Base-by-base conservation (phyloP, 30 jellyfish, hydroid and myxozoan genomes). In the Aurelia coerulea region DNA sequence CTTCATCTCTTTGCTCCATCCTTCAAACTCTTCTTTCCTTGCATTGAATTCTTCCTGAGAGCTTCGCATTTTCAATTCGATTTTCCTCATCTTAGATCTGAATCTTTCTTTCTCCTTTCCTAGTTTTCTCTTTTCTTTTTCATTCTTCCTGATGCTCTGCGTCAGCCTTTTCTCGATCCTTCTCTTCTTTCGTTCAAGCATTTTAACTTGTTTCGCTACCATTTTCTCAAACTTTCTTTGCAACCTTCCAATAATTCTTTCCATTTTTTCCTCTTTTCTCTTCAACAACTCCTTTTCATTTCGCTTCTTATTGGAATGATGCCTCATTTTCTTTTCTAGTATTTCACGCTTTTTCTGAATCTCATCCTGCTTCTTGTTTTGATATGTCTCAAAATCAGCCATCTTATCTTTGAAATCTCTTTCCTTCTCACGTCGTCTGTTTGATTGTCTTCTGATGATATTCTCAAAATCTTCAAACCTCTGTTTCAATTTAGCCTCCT, bases 271-370 rank as follows among this genome's bases (percentile, higher is more conserved):
- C 62, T 70, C 84, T 54, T 46, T 73, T 3, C 37, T 51, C 79
- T 70, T 78, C 78, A 64, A 19, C 53, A 33, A 6, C 5, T 42
- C 50, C 52, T 49, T 68, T 33, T 69, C 73, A 3, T 67, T 39
- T 60, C 89, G 33, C 14, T 68, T 65, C 59, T 72, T 88, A 17
- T 79, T 88, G 4, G 88, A 63, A 56, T 72, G 80, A 16, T 78
- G 12, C 34, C 91, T 46, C 92, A 74, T 71, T 71, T 79, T 89
- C 67, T 73, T 70, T 64, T 78, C 87, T 62, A 74, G 15, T 29
- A 76, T 81, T 51, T 53, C 83, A 60, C 63, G 69, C 68, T 75
- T 74, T 62, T 2, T 46, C 63, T 31, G n/a, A 9, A 51, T 34
- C 6, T 76, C 81, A 2, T 65, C 76, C 31, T 76, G 79, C 23